Conservation (phyloP, 2,113 vertebrate species). For the Neogobius melanostomus region DNA sequence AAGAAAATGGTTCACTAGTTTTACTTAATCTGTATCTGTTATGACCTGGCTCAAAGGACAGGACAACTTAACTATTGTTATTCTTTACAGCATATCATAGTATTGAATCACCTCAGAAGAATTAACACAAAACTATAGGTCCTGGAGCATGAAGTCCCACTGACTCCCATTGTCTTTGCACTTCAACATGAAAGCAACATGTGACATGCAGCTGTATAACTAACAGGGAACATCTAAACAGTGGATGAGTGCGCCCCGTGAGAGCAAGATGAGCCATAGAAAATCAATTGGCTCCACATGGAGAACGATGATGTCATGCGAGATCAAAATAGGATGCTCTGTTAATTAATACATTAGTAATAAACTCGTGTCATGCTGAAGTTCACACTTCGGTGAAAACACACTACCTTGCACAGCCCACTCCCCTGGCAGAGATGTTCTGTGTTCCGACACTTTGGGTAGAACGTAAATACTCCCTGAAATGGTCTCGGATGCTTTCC, state of each 20-base stretch:
- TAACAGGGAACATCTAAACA: neutral
- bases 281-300: slow-evolving; percentile 28
- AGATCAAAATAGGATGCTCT: neutral
- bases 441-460: slow-evolving; percentile 78
- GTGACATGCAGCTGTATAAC: slow-evolving; percentile 20
- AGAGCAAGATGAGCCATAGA: slow-evolving; percentile 3
- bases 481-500: slow-evolving; percentile 82
- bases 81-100: neutral
- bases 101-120: neutral
- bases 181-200: slow-evolving; percentile 28
- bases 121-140: too few species aligned
- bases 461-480: slow-evolving; percentile 81
- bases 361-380: neutral
- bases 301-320: slow-evolving; percentile 19
- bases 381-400: neutral
- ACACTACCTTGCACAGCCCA: slow-evolving; percentile 76
- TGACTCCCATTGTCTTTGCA: neutral
- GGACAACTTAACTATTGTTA: neutral
- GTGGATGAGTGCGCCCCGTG: neutral
- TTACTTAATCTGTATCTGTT: neutral
- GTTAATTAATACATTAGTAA: neutral
- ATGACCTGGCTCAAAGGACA: too few species aligned
- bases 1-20: neutral
- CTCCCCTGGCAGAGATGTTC: slow-evolving; percentile 71
- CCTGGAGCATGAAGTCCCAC: neutral